Base-by-base conservation (phyloP, 1,140 invertebrate genomes). In the Listronotus bonariensis region DNA sequence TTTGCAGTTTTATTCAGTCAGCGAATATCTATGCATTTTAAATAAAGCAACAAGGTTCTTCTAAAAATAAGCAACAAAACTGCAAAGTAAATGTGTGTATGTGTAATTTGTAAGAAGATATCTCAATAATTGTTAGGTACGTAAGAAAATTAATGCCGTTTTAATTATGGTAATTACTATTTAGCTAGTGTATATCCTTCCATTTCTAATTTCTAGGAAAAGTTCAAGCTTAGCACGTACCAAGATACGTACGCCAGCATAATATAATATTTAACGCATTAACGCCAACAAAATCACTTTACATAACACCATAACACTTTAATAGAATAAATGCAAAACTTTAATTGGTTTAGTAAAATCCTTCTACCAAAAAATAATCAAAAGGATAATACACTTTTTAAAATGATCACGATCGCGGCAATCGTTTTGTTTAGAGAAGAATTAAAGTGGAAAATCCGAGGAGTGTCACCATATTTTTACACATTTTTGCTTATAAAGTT, bases 161-260 rank as follows among this genome's bases (percentile, higher is more conserved):
- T 18, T 48, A 48, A 48, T 48, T 48, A 48, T 48, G 45, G 45
- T 48, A 48, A 48, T 48, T 48, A 48, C 45, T 26, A 26, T 26
- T 26, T 26, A 26, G 20, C 45, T 48, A 15, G 14, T 17, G 11
- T 48, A 10, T 20, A 48, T 48, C 45, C n/a, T 11, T 48, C 45
- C 18, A 48, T 48, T 48, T 48, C 45, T 48, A n/a, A 48, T 11
- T 11, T 48, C 45, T 48, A 17, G 45, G 11, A n/a, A 48, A 15
- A n/a, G n/a, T 48, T n/a, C 14, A 20, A 14, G 45, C 45, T 17
- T 20, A n/a, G 17, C 18, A 48, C 17, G 45, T 48, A 48, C 11
- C 20, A 17, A 14, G n/a, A 17, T 42, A 42, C 15, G 6, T 42
- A 42, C 41, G 1, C 20, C 20, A 26, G 20, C 20, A 26, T 3